phyloP scores from a whole-genome alignment of 1,140 invertebrate genomes.

The Cotesia chilonis region DNA sequence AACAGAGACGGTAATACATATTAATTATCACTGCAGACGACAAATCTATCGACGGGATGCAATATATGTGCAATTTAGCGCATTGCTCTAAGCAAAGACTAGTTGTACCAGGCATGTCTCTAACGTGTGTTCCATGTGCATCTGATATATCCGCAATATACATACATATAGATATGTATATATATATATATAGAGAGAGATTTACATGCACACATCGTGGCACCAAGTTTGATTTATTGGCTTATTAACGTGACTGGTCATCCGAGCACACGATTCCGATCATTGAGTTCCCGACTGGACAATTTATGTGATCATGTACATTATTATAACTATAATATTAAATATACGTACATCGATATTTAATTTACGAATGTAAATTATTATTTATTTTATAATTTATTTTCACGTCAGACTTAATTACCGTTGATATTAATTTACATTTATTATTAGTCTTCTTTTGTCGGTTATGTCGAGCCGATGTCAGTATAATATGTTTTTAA shows the following conservation, averaged over 20 bases:
- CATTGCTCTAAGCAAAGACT: constrained; percentile 12
- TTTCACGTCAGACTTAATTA: too few species aligned
- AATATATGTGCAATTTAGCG: constrained; percentile 35
- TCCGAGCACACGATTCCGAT: constrained; percentile 40
- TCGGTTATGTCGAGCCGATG: constrained; percentile 36
- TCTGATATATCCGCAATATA: constrained; percentile 49
- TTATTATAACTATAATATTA: background rate
- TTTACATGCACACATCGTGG: constrained; percentile 40
- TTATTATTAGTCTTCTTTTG: constrained; percentile 41
- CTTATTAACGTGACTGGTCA: constrained; percentile 56
- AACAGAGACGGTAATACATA: constrained; percentile 32
- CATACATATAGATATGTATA: too few species aligned
- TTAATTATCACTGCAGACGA: constrained; percentile 53
- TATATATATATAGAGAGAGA: too few species aligned
- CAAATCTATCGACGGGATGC: constrained; percentile 50
- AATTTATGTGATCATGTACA: constrained; percentile 23
- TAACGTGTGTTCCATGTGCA: constrained; percentile 46
- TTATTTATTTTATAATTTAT: background rate
- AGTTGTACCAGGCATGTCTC: constrained; percentile 19
- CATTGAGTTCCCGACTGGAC: constrained; percentile 1
- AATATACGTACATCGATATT: constrained; percentile 3
- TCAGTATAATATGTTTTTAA: background rate
- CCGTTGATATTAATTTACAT: background rate
- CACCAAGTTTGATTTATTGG: constrained; percentile 58
- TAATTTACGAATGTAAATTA: background rate